phyloP scores from a whole-genome alignment of 2,113 vertebrate species.

The Corythornis vintsioides region DNA sequence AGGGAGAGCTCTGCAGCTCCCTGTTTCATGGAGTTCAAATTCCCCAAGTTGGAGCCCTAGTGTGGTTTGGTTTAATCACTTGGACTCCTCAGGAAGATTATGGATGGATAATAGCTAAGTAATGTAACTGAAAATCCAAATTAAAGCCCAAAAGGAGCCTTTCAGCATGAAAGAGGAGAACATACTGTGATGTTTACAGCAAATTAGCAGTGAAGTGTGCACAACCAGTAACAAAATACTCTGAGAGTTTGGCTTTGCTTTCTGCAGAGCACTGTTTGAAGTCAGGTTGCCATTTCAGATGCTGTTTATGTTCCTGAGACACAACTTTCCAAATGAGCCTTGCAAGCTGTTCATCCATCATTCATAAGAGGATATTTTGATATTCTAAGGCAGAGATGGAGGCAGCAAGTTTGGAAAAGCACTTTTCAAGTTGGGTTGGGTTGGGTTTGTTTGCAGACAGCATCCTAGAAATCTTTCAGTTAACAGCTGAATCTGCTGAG shows the following conservation, averaged over 20 bases:
- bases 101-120: constrained; percentile 2
- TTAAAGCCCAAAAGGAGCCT: neutral
- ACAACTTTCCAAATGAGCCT: constrained; percentile 3
- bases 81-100: neutral
- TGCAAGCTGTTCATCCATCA: constrained; percentile 31
- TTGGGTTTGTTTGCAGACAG: no score
- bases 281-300: constrained; percentile 56
- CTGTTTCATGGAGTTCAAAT: neutral
- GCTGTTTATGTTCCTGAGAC: constrained; percentile 55
- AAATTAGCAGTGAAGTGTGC: constrained; percentile 28
- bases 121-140: constrained; percentile 41
- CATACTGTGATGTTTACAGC: constrained; percentile 55
- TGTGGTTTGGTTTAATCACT: neutral
- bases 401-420: neutral
- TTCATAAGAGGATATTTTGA: neutral
- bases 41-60: neutral
- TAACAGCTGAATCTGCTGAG: neutral
- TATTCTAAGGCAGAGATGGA: neutral
- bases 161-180: constrained; percentile 18
- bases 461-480: neutral
- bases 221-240: constrained; percentile 22
- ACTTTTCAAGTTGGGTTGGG: neutral
- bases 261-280: neutral
- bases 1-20: neutral
- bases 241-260: constrained; percentile 30